Base-by-base conservation (phyloP, 2,888 invertebrate genomes). In the Mantis religiosa region DNA sequence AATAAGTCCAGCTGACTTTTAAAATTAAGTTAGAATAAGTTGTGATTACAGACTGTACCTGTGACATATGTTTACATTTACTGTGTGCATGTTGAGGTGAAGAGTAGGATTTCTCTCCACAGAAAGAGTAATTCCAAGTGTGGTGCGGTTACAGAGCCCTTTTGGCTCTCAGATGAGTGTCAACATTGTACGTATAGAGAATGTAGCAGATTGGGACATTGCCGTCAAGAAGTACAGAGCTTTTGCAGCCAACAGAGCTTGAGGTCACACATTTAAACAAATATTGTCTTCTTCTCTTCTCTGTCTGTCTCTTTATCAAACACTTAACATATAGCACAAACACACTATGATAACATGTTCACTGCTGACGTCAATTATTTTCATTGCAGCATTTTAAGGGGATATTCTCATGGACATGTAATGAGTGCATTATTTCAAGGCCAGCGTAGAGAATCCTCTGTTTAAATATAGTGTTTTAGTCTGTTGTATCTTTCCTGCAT, bases 161-260 rank as follows among this genome's bases (percentile, higher is more conserved):
- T 93, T 98, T 25, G 97, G 98, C 71, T 97, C 97, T 0, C 97
- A 97, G 92, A 93, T 97, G 91, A 97, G 97, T 92, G 97, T 98
- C 93, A 89, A 96, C 91, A 96, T 91, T 84, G 96, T 96, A 86
- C 95, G 97, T 91, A 98, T 98, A 91, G 98, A 98, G 92, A 97
- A 97, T 92, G 97, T 98, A 14, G 97, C 97, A 2, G 98, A 98
- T 93, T 98, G 98, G 98, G 97, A 97, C 92, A 94, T 96, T 3
- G 98, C 98, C 89, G 97, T 98, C 34, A 97, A 97, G 93, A 98
- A 98, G 92, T 98, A 98, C 93, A 94, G 97, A 28, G 96, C 97
- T 0, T 94, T 98, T 14, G 95, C 96, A 90, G 96, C 96, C 28
- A 94, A 94, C 87, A 93, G 94, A 47, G 94, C 95, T 90, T 87